These are phyloP conservation scores for Drosophila trapezifrons DNA, from an alignment of 1,140 invertebrate genomes.

Conservation along the genomic window DNA sequence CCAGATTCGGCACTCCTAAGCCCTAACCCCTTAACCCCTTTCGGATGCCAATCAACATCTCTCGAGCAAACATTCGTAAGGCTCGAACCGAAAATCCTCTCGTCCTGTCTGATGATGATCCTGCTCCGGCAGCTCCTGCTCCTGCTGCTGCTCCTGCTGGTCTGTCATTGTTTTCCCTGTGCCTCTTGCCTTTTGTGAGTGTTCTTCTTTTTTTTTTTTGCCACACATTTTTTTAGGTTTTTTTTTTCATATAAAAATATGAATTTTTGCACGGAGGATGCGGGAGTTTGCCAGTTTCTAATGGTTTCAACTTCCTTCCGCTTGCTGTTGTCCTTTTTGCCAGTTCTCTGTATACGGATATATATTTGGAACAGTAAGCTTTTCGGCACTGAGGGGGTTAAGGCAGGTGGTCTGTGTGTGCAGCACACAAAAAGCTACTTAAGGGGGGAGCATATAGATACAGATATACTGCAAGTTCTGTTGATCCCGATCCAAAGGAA, in stretches of 20 bases:
- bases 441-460: neutral
- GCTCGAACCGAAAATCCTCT: constrained; percentile 48
- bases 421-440: constrained; percentile 62
- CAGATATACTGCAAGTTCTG: constrained; percentile 7
- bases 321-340: constrained; percentile 59
- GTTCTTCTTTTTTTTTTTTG: too few species aligned
- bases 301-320: constrained; percentile 81
- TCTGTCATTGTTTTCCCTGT: constrained; percentile 54
- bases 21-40: constrained; percentile 32
- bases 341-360: constrained; percentile 2
- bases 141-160: constrained; percentile 41
- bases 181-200: constrained; percentile 23
- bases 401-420: constrained; percentile 24
- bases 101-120: constrained; percentile 41
- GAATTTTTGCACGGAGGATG: constrained; percentile 28
- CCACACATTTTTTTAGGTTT: neutral
- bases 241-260: constrained; percentile 67
- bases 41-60: constrained; percentile 79
- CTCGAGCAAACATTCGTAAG: constrained; percentile 80
- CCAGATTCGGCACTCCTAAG: neutral
- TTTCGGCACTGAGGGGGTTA: constrained; percentile 10
- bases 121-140: constrained; percentile 16
- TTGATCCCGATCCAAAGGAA: constrained; percentile 1
- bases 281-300: constrained; percentile 70
- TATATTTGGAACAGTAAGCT: constrained; percentile 25